Conservation (phyloP, 30 jellyfish, hydroid and myxozoan genomes). For the Hydra vulgaris region DNA sequence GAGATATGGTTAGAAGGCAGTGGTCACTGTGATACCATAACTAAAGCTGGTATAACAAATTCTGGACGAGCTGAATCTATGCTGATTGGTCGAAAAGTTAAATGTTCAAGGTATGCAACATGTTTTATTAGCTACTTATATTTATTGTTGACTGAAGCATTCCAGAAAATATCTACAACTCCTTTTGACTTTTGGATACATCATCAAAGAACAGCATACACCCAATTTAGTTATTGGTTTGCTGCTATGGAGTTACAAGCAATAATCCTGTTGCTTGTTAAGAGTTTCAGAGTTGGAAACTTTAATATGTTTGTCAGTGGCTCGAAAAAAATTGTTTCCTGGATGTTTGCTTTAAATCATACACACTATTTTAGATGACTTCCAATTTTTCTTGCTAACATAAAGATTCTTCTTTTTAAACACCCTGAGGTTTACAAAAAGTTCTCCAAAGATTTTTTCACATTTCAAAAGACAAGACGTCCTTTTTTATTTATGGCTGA, state of each 20-base stretch:
- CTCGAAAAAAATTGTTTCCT: not conserved
- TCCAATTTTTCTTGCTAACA: slow-evolving; percentile 1
- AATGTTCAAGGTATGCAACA: slow-evolving; percentile 4
- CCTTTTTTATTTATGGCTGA: not conserved
- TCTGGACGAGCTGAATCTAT: slow-evolving; percentile 6
- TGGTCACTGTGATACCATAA: too few species aligned
- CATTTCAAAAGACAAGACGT: not conserved
- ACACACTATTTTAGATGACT: slow-evolving; percentile 6
- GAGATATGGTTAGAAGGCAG: too few species aligned
- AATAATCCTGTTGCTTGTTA: too few species aligned
- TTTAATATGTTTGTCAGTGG: too few species aligned
- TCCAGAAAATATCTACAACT: not conserved
- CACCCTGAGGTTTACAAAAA: too few species aligned
- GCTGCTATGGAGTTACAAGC: too few species aligned
- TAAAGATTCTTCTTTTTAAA: not conserved
- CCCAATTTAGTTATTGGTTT: slow-evolving; percentile 1
- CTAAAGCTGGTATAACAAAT: too few species aligned
- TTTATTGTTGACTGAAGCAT: not conserved
- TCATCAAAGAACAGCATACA: slow-evolving; percentile 3
- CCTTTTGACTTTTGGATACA: not conserved
- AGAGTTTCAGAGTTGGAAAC: too few species aligned
- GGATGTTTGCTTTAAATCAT: slow-evolving; percentile 3
- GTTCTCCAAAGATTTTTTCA: slow-evolving; percentile 5
- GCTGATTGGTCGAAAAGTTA: slow-evolving; percentile 3
- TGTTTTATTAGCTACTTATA: not conserved